Conservation (phyloP, 2,113 vertebrate genomes). For the Struthidea cinerea region DNA sequence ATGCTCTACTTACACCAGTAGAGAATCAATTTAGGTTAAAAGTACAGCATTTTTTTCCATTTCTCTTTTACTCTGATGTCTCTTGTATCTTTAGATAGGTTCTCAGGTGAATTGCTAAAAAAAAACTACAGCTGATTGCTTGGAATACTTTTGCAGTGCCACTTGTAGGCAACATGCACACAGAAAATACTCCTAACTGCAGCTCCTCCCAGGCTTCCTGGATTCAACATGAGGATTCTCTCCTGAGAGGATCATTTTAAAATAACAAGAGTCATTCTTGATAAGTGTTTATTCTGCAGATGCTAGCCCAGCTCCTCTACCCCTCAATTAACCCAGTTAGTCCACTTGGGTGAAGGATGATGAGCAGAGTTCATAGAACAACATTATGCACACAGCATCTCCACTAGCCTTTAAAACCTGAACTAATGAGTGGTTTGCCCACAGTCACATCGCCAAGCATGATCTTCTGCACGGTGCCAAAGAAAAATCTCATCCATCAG, state of each 20-base stretch:
- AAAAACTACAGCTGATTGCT: neutral
- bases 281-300: constrained; percentile 17
- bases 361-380: neutral
- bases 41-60: neutral
- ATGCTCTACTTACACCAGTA: neutral
- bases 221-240: neutral
- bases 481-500: constrained; percentile 43
- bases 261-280: constrained; percentile 9
- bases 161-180: neutral
- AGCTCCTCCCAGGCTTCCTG: neutral
- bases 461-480: neutral
- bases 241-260: neutral
- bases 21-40: neutral
- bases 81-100: neutral
- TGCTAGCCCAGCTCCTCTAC: neutral
- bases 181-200: neutral
- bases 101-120: neutral
- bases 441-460: neutral
- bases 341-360: neutral
- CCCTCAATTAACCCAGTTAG: constrained; percentile 33
- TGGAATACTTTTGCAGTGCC: neutral
- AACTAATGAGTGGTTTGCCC: constrained; percentile 40
- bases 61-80: neutral
- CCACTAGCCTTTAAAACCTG: constrained; percentile 24
- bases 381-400: neutral